Conservation (phyloP, 2,113 vertebrate genomes). For the Hepsetus odoe region DNA sequence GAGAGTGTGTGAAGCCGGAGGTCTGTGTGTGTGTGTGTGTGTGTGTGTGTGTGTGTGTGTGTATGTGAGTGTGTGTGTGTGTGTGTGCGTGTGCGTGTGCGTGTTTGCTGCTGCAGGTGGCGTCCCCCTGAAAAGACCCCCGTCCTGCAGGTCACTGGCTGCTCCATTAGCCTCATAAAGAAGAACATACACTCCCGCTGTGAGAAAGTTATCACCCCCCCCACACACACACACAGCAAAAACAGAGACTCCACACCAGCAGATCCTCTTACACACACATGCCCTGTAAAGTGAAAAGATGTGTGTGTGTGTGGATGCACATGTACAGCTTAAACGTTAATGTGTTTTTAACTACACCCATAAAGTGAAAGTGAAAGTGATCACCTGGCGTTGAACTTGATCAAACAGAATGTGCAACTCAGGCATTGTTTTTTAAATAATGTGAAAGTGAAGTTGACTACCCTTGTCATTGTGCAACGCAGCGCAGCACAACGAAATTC, state of each 20-base stretch:
- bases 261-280: no score
- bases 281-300: no score
- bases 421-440: no score
- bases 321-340: no score
- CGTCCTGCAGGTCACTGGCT: slow-evolving; percentile 3
- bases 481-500: no score
- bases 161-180: slow-evolving; percentile 37
- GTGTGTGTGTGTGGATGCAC: no score
- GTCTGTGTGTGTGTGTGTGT: slow-evolving; percentile 4
- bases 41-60: not conserved
- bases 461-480: no score
- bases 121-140: not conserved
- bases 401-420: no score
- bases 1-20: not conserved
- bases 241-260: not conserved
- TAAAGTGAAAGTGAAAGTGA: no score
- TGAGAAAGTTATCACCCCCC: slow-evolving; percentile 25
- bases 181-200: slow-evolving; percentile 24
- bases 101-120: slow-evolving; percentile 25
- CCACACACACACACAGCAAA: not conserved
- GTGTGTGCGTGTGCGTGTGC: slow-evolving; percentile 20
- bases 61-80: slow-evolving; percentile 11
- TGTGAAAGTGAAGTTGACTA: no score
- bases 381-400: no score
- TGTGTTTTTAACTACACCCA: no score